phyloP scores from a whole-genome alignment of 2,888 invertebrate genomes.

The Eilema sororculum region DNA sequence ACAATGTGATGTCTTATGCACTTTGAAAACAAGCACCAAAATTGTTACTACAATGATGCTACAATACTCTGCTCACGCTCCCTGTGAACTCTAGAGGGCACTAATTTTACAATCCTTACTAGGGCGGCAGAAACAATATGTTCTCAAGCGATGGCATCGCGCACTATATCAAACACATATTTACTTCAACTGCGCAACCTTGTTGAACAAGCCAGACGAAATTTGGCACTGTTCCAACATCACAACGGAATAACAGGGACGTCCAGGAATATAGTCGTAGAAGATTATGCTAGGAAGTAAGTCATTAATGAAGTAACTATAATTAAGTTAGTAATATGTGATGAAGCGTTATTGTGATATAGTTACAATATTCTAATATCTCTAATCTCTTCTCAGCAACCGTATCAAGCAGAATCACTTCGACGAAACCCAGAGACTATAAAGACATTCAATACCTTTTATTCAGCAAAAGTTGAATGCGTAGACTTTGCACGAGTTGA shows the following conservation, averaged over 20 bases:
- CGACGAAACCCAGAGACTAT: background rate
- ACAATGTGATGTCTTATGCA: background rate
- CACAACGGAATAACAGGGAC: conserved; percentile 99
- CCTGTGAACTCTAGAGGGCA: no score
- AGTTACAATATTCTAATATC: no score
- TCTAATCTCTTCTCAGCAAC: no score
- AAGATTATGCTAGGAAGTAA: conserved; percentile 94
- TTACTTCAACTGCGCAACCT: conserved; percentile 80
- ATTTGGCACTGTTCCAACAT: conserved; percentile 97
- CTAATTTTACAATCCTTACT: conserved; percentile 18
- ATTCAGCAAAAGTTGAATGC: no score
- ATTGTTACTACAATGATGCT: background rate
- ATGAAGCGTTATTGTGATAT: no score
- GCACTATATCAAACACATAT: conserved; percentile 81
- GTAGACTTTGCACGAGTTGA: no score
- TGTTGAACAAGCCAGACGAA: conserved; percentile 90
- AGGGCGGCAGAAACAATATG: conserved; percentile 92
- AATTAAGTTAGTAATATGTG: background rate
- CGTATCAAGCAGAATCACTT: background rate
- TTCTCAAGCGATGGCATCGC: conserved; percentile 86
- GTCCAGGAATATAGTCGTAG: conserved; percentile 95
- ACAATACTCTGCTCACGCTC: background rate
- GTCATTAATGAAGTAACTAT: conserved; percentile 33
- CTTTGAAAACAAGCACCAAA: background rate
- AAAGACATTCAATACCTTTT: no score